Conservation (phyloP, 2,888 invertebrate genomes). For the Esperia sulphurella region DNA sequence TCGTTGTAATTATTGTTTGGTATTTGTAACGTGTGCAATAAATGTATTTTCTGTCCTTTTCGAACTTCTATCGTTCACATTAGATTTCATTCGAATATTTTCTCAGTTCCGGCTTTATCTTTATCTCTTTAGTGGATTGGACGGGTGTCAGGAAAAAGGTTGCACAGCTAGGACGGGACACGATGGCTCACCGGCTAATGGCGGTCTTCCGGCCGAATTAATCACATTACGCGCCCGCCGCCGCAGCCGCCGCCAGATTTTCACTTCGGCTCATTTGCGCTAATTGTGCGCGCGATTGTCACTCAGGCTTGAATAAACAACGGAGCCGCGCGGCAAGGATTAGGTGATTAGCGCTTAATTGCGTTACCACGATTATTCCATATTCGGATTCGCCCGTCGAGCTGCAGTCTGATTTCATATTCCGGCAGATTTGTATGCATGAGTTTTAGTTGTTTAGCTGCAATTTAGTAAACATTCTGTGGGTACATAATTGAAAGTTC, state of each 20-base stretch:
- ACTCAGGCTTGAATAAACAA: slow-evolving; percentile 79
- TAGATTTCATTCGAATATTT: too few species aligned
- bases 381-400: slow-evolving; percentile 60
- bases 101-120: too few species aligned
- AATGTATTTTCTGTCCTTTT: too few species aligned
- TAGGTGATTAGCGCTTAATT: slow-evolving; percentile 78
- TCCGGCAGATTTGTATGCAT: slow-evolving; percentile 62
- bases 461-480: slow-evolving; percentile 9
- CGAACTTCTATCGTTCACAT: too few species aligned
- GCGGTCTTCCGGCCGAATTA: slow-evolving; percentile 64
- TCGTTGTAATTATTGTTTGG: too few species aligned
- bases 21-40: too few species aligned
- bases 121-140: neutral
- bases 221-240: slow-evolving; percentile 63
- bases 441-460: slow-evolving; percentile 38
- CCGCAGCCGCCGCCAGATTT: slow-evolving; percentile 63
- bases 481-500: too few species aligned
- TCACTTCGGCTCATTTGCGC: slow-evolving; percentile 78
- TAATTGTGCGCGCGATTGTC: slow-evolving; percentile 79
- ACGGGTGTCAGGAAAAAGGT: neutral
- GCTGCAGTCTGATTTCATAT: slow-evolving; percentile 71
- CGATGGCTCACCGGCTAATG: slow-evolving; percentile 47
- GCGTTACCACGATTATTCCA: slow-evolving; percentile 76
- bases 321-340: slow-evolving; percentile 73
- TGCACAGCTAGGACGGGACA: slow-evolving; percentile 7